Evolutionary conservation across 2,113 vertebrate genomes (phyloP), one percentile per base, ranked within the genome.

Genomic region (Cygnus buccinator): DNA sequence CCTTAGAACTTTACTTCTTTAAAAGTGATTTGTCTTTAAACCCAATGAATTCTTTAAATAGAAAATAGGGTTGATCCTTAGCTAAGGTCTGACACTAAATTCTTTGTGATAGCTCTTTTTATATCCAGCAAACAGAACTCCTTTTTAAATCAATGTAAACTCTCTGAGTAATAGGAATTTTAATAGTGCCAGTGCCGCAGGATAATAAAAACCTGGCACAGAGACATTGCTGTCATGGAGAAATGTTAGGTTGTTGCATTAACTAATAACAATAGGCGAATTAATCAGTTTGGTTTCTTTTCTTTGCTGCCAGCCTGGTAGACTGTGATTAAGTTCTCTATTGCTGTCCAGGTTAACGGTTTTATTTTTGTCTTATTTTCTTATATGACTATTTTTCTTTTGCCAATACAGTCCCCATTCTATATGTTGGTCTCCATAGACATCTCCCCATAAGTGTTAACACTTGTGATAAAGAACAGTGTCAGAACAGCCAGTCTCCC

Each of bases 221-320:
- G 80, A 88, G 90, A 93, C 59, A 19, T 18, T 86, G 90, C 82
- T 94, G 93, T 94, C 87, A 94, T 10, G 71, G 90, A 91, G 89
- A 95, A 97, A 96, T 85, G 93, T 54, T 93, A 82, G 90, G 83
- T 95, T 95, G 77, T 96, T 95, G 74, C 88, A 87, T 97, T 97
- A 96, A 95, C 95, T 89, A 96, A 95, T 93, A 95, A 93, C 70
- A 94, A 97, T 70, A 84, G 55, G 74, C 57, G 10, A 95, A 96
- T 97, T 94, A 96, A 96, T 90, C 68, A 68, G 84, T 65, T 93
- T 80, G 46, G 58, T 84, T 77, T 43, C 39, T 86, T 93, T 70
- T 78, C 62, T 89, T 96, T 10, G 5, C 70, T 93, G 91, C 62
- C 91, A 90, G 37, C 28, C 52, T 83, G 63, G 84, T 93, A 93